Evolutionary conservation across 2,888 invertebrate species (phyloP).

Genomic region (Synanthedon andrenaeformis): DNA sequence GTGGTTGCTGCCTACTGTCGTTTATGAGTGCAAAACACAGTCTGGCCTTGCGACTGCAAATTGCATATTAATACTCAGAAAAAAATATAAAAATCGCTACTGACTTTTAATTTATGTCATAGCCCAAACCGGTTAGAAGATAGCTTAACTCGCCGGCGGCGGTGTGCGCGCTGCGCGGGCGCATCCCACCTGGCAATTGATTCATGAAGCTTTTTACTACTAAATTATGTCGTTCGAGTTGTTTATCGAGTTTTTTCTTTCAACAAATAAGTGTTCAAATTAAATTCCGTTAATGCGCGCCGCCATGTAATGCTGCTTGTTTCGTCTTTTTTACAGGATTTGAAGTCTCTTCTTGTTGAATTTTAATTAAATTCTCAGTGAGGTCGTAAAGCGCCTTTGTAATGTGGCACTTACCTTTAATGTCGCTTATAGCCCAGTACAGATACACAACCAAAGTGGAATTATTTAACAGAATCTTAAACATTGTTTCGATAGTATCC

Average conservation of each 20-base stretch:
- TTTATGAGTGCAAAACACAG: too few species aligned
- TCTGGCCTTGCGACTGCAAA: not conserved
- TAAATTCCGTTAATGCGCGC: constrained; percentile 40
- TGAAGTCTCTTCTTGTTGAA: constrained; percentile 9
- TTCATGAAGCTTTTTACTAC: constrained; percentile 23
- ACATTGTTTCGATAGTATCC: too few species aligned
- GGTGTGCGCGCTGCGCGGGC: constrained; percentile 13
- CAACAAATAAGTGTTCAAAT: constrained; percentile 33
- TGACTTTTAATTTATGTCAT: constrained; percentile 5
- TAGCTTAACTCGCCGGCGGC: constrained; percentile 7
- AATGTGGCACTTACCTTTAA: not conserved
- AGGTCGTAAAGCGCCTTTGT: not conserved
- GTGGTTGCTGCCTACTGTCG: too few species aligned
- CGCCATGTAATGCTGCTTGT: constrained; percentile 23
- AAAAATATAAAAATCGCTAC: not conserved
- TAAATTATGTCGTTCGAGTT: constrained; percentile 25
- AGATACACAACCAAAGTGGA: too few species aligned
- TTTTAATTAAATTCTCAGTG: constrained; percentile 6
- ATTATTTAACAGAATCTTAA: too few species aligned
- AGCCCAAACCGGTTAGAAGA: constrained; percentile 13
- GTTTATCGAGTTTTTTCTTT: constrained; percentile 26
- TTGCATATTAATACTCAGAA: not conserved
- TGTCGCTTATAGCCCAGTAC: too few species aligned
- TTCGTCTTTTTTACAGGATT: constrained; percentile 6
- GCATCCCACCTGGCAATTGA: constrained; percentile 29